Conservation (phyloP, 1,140 invertebrate species). For the Cheumatopsyche charites region DNA sequence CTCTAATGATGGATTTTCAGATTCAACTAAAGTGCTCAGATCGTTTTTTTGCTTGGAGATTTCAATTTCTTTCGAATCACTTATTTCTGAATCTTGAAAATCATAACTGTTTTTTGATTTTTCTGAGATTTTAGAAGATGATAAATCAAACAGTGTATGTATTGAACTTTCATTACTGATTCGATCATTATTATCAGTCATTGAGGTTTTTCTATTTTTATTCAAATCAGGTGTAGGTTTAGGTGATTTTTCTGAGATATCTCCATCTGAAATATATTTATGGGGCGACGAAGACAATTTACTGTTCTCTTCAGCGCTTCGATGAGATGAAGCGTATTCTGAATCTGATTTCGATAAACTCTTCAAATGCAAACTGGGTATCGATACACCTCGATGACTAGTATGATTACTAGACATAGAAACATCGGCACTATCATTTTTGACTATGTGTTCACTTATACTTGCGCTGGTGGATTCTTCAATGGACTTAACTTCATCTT, state of each 20-base stretch:
- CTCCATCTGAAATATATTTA: background rate
- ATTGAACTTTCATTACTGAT: slow-evolving; percentile 45
- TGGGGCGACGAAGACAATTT: slow-evolving; percentile 21
- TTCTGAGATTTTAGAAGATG: slow-evolving; percentile 32
- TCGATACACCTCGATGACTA: slow-evolving; percentile 32
- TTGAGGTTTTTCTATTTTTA: background rate
- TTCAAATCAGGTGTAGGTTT: background rate
- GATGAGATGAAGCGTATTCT: slow-evolving; percentile 4
- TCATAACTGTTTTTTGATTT: slow-evolving; percentile 22
- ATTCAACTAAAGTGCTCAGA: background rate
- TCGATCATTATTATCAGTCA: slow-evolving; percentile 21
- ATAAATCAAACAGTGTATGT: slow-evolving; percentile 39
- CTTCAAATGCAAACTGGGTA: slow-evolving; percentile 47
- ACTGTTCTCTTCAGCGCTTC: background rate
- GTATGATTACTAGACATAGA: slow-evolving; percentile 21
- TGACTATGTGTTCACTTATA: slow-evolving; percentile 35
- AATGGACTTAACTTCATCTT: background rate
- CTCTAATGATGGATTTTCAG: slow-evolving; percentile 8
- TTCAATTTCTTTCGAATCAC: background rate
- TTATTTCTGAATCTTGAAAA: background rate
- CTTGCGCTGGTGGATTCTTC: slow-evolving; percentile 27
- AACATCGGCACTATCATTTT: slow-evolving; percentile 21
- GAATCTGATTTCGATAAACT: slow-evolving; percentile 42
- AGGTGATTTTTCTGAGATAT: background rate
- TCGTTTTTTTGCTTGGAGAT: background rate